phyloP scores from a whole-genome alignment of 1,140 invertebrate genomes.

The Galendromus occidentalis region DNA sequence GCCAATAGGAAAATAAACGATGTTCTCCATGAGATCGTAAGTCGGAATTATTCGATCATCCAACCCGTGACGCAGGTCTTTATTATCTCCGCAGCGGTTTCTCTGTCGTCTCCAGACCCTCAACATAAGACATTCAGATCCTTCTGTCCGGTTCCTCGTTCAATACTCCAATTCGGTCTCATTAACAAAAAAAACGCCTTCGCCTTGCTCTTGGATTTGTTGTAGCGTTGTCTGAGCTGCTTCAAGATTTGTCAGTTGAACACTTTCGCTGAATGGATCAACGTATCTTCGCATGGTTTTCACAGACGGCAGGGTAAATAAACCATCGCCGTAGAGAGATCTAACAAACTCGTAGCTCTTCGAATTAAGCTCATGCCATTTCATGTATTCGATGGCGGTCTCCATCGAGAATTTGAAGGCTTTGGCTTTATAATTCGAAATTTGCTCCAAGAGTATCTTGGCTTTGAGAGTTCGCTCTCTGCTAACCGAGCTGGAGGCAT shows the following conservation, averaged over 20 bases:
- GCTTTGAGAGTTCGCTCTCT: neutral
- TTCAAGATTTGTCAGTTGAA: neutral
- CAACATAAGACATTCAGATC: too few species aligned
- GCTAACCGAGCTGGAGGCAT: neutral
- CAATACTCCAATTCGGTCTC: neutral
- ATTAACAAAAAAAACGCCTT: neutral
- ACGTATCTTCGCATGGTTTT: constrained; percentile 3
- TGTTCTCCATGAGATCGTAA: too few species aligned
- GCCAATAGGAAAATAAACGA: too few species aligned
- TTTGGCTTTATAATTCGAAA: neutral
- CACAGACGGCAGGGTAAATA: neutral
- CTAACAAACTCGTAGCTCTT: constrained; percentile 2
- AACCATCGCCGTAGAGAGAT: neutral
- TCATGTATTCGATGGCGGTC: constrained; percentile 11
- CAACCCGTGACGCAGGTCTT: too few species aligned
- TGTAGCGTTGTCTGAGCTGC: neutral
- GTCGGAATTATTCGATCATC: too few species aligned
- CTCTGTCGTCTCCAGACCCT: too few species aligned
- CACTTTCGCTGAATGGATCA: constrained; percentile 3
- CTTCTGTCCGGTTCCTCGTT: too few species aligned
- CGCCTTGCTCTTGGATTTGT: neutral
- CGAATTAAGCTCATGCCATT: neutral
- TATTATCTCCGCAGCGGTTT: too few species aligned
- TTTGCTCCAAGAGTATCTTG: neutral
- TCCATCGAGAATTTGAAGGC: constrained; percentile 5